These are phyloP conservation scores for Arbacia lixula DNA, from an alignment of 53 echinoderm and acorn worm species.

Conservation along the genomic window DNA sequence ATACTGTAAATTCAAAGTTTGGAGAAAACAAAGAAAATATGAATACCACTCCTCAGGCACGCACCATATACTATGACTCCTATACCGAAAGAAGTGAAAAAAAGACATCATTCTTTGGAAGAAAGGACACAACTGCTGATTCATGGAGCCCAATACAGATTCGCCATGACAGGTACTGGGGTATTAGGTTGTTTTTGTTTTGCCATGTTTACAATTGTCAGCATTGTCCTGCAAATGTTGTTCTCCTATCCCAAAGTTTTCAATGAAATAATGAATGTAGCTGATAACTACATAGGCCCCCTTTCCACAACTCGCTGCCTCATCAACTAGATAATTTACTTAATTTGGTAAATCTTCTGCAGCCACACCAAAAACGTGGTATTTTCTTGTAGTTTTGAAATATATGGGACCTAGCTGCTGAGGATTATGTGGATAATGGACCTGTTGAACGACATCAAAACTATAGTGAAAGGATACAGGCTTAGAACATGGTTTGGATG, in stretches of 20 bases:
- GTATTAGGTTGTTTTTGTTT: slow-evolving; percentile 47
- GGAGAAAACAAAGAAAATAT: too few species aligned
- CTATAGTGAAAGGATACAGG: slow-evolving; percentile 61
- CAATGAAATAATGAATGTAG: slow-evolving; percentile 56
- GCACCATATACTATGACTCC: too few species aligned
- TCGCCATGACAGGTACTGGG: slow-evolving; percentile 60
- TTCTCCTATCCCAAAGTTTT: slow-evolving; percentile 44
- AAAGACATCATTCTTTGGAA: too few species aligned
- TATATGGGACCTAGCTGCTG: slow-evolving; percentile 70
- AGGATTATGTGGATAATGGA: slow-evolving; percentile 63
- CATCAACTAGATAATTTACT: slow-evolving; percentile 57
- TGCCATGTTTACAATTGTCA: slow-evolving; percentile 37
- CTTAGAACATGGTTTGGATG: neutral
- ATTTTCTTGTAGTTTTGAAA: slow-evolving; percentile 61
- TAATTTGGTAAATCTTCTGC: slow-evolving; percentile 41
- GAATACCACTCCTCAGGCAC: too few species aligned
- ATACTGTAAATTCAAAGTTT: too few species aligned
- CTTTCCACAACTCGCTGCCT: slow-evolving; percentile 40
- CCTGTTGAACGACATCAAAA: slow-evolving; percentile 74
- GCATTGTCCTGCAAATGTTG: slow-evolving; percentile 15
- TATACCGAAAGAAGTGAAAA: too few species aligned
- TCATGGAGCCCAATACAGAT: slow-evolving; percentile 38
- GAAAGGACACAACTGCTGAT: slow-evolving; percentile 27
- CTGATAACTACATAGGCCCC: slow-evolving; percentile 52
- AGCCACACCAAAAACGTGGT: slow-evolving; percentile 53